These are phyloP conservation scores for Dolichotis patagonum DNA, from an alignment of 2,113 vertebrate species.

Conservation along the genomic window DNA sequence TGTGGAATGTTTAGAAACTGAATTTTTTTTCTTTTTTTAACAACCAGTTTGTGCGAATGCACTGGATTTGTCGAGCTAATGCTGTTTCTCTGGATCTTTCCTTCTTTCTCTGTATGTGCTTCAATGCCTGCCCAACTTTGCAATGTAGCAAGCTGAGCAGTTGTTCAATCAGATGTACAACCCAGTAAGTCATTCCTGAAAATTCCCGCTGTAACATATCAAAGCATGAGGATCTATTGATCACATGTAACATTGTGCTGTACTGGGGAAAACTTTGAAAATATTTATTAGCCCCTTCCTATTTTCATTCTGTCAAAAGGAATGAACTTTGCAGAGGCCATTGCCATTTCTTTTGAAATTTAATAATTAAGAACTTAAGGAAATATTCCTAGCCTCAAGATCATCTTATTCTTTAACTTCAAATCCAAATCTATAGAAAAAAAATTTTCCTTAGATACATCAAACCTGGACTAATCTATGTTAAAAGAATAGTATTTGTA, in stretches of 20 bases:
- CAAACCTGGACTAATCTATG: constrained; percentile 59
- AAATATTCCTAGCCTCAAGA: constrained; percentile 41
- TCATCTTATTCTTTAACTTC: constrained; percentile 81
- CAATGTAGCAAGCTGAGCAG: constrained; percentile 99
- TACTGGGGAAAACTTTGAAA: constrained; percentile 77
- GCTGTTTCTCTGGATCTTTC: constrained; percentile 93
- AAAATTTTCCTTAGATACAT: constrained; percentile 83
- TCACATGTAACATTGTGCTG: constrained; percentile 76
- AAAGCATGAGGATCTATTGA: constrained; percentile 95
- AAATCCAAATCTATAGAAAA: constrained; percentile 68
- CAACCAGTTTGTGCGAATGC: constrained; percentile 86
- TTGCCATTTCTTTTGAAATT: constrained; percentile 80
- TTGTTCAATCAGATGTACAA: constrained; percentile 99
- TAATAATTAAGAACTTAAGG: constrained; percentile 64
- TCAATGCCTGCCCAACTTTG: constrained; percentile 90
- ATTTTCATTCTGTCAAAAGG: constrained; percentile 73
- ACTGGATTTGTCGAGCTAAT: constrained; percentile 91
- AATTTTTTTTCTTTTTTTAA: constrained; percentile 86
- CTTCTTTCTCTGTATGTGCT: constrained; percentile 89
- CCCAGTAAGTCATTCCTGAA: constrained; percentile 95
- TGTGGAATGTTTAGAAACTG: constrained; percentile 90
- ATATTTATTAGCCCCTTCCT: constrained; percentile 76
- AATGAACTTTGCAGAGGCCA: constrained; percentile 81
- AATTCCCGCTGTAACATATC: constrained; percentile 91
- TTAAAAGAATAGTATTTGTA: background rate